phyloP scores from a whole-genome alignment of 2,888 invertebrate species.

The Oligia strigilis region DNA sequence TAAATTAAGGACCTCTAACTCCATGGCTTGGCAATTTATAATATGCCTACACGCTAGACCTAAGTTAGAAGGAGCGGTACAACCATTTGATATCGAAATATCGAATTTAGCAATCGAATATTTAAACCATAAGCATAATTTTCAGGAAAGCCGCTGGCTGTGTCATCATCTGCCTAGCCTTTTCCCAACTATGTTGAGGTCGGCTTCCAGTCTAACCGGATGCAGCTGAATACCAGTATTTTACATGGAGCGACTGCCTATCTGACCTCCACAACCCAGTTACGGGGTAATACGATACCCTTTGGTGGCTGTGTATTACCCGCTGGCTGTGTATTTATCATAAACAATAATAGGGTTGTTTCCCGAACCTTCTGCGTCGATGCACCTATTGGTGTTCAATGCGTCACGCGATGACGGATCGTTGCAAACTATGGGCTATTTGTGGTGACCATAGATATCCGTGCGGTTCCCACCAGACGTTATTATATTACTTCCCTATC shows the following conservation, averaged over 20 bases:
- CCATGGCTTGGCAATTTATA: neutral
- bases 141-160: neutral
- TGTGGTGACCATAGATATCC: conserved; percentile 41
- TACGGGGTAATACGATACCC: too few relatives aligned
- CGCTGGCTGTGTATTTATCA: neutral
- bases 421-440: conserved; percentile 50
- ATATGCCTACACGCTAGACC: neutral
- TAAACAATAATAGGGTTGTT: neutral
- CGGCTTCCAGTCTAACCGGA: too few relatives aligned
- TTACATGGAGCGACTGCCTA: too few relatives aligned
- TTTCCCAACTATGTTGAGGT: too few relatives aligned
- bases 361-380: conserved; percentile 19
- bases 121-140: neutral
- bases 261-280: too few relatives aligned
- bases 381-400: neutral
- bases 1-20: neutral
- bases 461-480: conserved; percentile 26
- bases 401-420: conserved; percentile 39
- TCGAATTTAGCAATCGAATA: too few relatives aligned
- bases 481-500: conserved; percentile 34
- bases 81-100: too few relatives aligned
- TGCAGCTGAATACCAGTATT: too few relatives aligned
- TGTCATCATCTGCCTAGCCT: too few relatives aligned
- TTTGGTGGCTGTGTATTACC: too few relatives aligned
- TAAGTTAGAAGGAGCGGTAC: too few relatives aligned